Evolutionary conservation across 2,797 vertebrate genomes (phyloP).

Genomic region (Enteromius trimaculatus): DNA sequence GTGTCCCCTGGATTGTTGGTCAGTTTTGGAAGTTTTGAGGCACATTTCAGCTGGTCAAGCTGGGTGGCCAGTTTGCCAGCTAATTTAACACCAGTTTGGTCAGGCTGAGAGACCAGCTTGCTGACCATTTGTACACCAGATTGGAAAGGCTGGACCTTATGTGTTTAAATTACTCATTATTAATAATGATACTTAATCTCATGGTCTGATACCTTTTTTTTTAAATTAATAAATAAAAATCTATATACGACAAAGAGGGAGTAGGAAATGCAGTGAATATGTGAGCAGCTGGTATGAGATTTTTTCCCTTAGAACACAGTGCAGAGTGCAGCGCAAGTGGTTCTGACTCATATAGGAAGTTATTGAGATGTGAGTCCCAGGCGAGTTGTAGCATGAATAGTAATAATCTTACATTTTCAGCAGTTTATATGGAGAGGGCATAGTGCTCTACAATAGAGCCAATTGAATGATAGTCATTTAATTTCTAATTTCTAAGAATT

Average conservation of each 20-base stretch:
- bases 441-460: conserved; percentile 19
- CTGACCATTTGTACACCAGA: background rate
- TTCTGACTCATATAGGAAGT: conserved; percentile 49
- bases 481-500: conserved; percentile 23
- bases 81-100: background rate
- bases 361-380: conserved; percentile 37
- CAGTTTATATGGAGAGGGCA: conserved; percentile 31
- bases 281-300: conserved; percentile 36
- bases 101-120: background rate
- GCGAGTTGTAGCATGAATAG: conserved; percentile 36
- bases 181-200: conserved; percentile 20
- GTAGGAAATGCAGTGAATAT: background rate
- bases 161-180: background rate
- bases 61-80: background rate
- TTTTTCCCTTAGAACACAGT: conserved; percentile 12
- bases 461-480: conserved; percentile 32
- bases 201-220: background rate
- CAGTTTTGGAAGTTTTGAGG: background rate
- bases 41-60: background rate
- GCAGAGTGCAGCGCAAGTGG: conserved; percentile 4
- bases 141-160: background rate
- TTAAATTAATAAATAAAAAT: background rate
- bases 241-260: background rate
- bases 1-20: background rate
- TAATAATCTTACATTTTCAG: conserved; percentile 42